Base-by-base conservation (phyloP, 2,888 invertebrate species). In the Andrena minutula region DNA sequence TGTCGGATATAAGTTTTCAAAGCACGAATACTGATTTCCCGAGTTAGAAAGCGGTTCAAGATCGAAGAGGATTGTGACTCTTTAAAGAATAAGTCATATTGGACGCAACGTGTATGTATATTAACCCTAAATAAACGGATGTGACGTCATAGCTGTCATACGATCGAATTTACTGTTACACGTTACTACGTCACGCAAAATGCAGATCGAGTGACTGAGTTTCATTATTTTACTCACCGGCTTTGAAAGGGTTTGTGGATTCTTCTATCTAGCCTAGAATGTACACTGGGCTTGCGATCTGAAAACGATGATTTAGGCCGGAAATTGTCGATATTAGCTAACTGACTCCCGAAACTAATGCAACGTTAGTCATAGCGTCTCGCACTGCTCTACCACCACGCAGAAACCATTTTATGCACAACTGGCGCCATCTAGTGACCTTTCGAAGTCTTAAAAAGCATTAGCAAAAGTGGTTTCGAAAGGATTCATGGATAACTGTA, bases 101-200 rank as follows among this genome's bases (percentile, higher is more conserved):
- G 51, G 53, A 35, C 51, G 58, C 32, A 58, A 70, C 49, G 58
- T 49, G 16, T 70, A 28, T 49, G 47, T 51, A 26, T 30, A 28
- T 49, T 76, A 70, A 71, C 66, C 47, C 80, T 71, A 82, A 79
- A 79, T 61, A 79, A 65, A 79, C 82, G 82, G 82, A 82, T 70
- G 51, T 82, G 82, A 75, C 71, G 80, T 82, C 74, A 82, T 32
- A 30, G 63, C 61, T 51, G 70, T 70, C 75, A 70, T 80, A 61
- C 56, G 66, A 80, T 68, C 49, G 56, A 82, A 80, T 68, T 68
- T 82, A 68, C 41, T 66, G 35, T 41, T 68, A 49, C 30, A 20
- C 32, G 12, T 47, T 5, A n/a, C 12, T 28, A 16, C 20, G 28
- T 56, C 20, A 56, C 23, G 51, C 16, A 30, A 23, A 6, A 60